Conservation (phyloP, 2,113 vertebrate genomes). For the Cavia porcellus region DNA sequence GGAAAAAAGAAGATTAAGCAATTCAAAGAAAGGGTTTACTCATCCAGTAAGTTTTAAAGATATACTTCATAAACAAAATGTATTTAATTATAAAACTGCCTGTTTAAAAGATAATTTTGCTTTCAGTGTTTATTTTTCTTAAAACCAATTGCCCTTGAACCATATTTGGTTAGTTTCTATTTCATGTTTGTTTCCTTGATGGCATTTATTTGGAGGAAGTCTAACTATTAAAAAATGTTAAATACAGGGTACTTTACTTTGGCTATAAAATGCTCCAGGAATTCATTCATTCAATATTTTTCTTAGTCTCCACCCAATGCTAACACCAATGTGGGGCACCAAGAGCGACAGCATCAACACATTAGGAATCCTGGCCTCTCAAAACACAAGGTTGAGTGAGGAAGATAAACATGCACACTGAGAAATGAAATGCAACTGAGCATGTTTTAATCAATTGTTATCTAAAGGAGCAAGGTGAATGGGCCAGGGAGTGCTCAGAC, state of each 20-base stretch:
- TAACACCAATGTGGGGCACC: neutral
- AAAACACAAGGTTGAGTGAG: neutral
- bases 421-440: neutral
- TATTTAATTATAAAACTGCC: neutral
- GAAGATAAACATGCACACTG: neutral
- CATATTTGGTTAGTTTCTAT: neutral
- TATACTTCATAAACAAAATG: neutral
- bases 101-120: neutral
- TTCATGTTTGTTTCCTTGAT: neutral
- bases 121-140: neutral
- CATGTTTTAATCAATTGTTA: neutral
- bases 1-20: neutral
- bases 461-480: neutral
- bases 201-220: neutral
- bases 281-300: neutral
- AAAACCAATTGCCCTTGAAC: neutral
- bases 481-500: neutral
- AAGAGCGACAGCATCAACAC: neutral
- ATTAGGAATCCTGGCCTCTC: neutral
- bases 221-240: neutral
- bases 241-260: neutral
- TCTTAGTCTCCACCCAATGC: neutral
- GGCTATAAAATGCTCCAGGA: neutral
- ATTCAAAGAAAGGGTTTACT: neutral
- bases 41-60: neutral